Evolutionary conservation across 2,888 invertebrate genomes (phyloP), one percentile per base, ranked within the genome.

Genomic region (Phortica okadai): DNA sequence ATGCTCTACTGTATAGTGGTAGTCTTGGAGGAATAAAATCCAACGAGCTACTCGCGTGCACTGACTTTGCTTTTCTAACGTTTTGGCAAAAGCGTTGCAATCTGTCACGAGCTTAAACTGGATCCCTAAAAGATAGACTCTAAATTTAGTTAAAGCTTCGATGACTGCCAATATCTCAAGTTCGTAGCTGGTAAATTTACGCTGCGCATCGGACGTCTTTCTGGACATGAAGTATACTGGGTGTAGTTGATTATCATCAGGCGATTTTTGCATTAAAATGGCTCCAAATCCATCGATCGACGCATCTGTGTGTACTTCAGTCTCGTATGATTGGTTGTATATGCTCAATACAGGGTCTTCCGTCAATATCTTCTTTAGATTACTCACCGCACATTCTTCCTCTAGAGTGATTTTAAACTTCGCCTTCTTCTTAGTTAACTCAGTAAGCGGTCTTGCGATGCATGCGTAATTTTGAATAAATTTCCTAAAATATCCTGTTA

Each of bases 61-160:
- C n/a, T 10, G 74, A 25, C 14, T 75, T 89, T 89, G n/a, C 0
- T 86, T 87, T 73, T 86, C 88, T 4, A 78, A 84, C 80, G 88
- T 86, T 0, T 6, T 89, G 69, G 5, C 54, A 21, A 74, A 74
- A 11, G 70, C 76, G 66, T 76, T n/a, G n/a, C 81, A 42, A 77
- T 74, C 14, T 73, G n/a, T 45, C 76, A 78, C 42, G 74, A 80
- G 3, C 76, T 64, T 73, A 64, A 76, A 77, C 33, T 72, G 74
- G n/a, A n/a, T n/a, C n/a, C n/a, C n/a, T 84, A 87, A n/a, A 84
- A 73, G 64, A 88, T 89, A 74, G 82, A 84, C 41, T 84, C 79
- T 1, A 89, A 54, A 70, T 56, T 66, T 84, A n/a, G n/a, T n/a
- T n/a, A n/a, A n/a, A n/a, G n/a, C n/a, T n/a, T 76, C 42, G 86